Percentiles rank a stretch among this genome's conserved stretches.
These are phyloP conservation scores for Cistogaster globosa DNA, from an alignment of 2,888 invertebrate species.

Conservation along the genomic window DNA sequence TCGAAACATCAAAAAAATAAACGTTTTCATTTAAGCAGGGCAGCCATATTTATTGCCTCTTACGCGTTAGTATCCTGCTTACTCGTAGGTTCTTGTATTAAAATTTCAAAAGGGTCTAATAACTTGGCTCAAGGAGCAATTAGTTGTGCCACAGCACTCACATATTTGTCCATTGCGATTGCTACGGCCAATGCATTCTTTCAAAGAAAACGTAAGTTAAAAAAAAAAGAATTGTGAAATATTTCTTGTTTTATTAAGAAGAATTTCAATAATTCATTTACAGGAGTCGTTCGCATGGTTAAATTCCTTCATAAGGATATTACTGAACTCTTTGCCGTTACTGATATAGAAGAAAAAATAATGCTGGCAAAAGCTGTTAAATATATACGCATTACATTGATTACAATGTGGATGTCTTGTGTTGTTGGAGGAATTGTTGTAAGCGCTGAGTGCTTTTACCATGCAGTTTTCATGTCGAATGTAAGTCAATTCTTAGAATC, in stretches of 20 bases:
- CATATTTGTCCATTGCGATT: constrained; percentile 76
- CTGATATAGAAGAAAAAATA: constrained; percentile 73
- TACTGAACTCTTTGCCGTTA: constrained; percentile 65
- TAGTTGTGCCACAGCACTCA: constrained; percentile 76
- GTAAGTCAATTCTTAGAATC: too few relatives aligned
- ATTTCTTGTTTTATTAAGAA: too few relatives aligned
- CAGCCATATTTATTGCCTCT: constrained; percentile 75
- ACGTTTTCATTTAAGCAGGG: constrained; percentile 71
- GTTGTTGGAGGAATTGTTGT: constrained; percentile 74
- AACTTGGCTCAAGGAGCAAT: constrained; percentile 74
- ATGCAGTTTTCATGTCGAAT: constrained; percentile 75
- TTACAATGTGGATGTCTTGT: constrained; percentile 74
- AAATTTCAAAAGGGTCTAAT: constrained; percentile 72
- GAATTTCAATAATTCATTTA: too few relatives aligned
- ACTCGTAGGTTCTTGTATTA: constrained; percentile 62
- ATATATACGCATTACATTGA: constrained; percentile 74
- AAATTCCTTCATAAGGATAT: constrained; percentile 74
- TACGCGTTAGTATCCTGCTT: constrained; percentile 74
- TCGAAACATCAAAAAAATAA: constrained; percentile 72
- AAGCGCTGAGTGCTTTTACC: constrained; percentile 75
- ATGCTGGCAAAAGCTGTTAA: constrained; percentile 72
- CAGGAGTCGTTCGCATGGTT: constrained; percentile 75
- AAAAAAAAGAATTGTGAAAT: too few relatives aligned
- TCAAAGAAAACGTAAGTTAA: constrained; percentile 75
- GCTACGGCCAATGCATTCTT: constrained; percentile 75